Percentiles rank a stretch among this genome's conserved stretches.
Conservation (phyloP, 1,140 invertebrate species). For the Drosophila kanapiae region DNA sequence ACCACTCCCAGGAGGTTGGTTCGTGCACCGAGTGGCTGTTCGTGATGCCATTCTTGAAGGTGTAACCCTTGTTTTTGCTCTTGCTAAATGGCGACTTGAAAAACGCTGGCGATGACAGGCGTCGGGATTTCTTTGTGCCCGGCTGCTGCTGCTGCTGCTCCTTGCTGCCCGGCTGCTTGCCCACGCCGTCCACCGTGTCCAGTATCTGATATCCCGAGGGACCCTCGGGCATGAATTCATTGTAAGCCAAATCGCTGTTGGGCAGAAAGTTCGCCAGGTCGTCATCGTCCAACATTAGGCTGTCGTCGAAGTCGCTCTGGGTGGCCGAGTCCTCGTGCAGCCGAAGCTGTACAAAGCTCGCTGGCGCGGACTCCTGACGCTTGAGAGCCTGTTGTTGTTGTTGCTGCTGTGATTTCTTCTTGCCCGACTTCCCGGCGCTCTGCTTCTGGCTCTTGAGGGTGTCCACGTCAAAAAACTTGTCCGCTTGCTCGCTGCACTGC, state of each 20-base stretch:
- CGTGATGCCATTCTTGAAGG: constrained; percentile 56
- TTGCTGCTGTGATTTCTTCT: constrained; percentile 56
- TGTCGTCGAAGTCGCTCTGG: constrained; percentile 76
- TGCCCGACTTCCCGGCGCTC: constrained; percentile 27
- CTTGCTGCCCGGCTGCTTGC: constrained; percentile 72
- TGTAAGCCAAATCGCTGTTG: constrained; percentile 78
- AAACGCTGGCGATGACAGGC: constrained; percentile 88
- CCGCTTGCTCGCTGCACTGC: constrained; percentile 33
- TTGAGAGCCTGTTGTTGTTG: constrained; percentile 35
- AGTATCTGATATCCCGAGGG: constrained; percentile 78
- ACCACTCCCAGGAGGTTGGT: constrained; percentile 85
- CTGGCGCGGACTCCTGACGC: constrained; percentile 73
- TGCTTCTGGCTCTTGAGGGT: constrained; percentile 56
- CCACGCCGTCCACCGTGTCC: constrained; percentile 64
- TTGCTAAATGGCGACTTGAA: constrained; percentile 88
- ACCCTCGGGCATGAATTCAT: constrained; percentile 84
- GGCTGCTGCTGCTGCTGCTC: constrained; percentile 83
- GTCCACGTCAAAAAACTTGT: constrained; percentile 71
- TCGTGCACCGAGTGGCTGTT: constrained; percentile 72
- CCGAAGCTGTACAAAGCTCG: constrained; percentile 16
- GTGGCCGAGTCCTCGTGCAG: constrained; percentile 38
- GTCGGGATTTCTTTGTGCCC: constrained; percentile 79
- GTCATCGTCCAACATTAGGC: constrained; percentile 79
- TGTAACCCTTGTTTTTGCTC: constrained; percentile 63
- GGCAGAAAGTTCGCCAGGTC: constrained; percentile 81